These are phyloP conservation scores for Pediacus dermestoides DNA, from an alignment of 2,888 invertebrate genomes.

Conservation along the genomic window DNA sequence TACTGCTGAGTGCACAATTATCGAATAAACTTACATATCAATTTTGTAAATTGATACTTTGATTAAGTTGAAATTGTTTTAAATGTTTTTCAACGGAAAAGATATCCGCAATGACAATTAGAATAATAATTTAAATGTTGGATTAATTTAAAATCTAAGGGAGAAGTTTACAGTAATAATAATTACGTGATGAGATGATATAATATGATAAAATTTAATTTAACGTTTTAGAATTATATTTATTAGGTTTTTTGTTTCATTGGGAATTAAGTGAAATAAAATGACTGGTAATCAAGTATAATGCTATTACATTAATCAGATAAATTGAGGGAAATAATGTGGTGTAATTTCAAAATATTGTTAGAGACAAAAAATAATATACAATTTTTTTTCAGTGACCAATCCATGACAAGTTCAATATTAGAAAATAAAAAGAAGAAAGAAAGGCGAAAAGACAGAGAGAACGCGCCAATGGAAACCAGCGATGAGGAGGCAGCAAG, in stretches of 20 bases:
- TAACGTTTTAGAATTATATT: neutral
- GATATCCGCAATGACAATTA: no score
- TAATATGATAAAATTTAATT: no score
- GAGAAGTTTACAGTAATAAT: no score
- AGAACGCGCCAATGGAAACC: constrained; percentile 54
- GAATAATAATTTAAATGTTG: no score
- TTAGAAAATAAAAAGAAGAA: constrained; percentile 60
- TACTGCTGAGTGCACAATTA: constrained; percentile 50
- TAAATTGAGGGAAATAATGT: no score
- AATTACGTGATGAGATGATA: no score
- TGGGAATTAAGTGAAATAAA: constrained; percentile 2
- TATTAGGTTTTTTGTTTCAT: neutral
- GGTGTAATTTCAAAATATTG: constrained; percentile 7
- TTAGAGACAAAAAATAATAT: no score
- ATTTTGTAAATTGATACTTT: constrained; percentile 45
- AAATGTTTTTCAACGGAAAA: constrained; percentile 10
- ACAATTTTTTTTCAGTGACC: constrained; percentile 42
- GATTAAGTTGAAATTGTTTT: constrained; percentile 22
- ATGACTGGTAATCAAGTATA: neutral
- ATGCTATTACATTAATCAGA: no score
- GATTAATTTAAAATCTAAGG: no score
- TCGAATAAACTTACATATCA: constrained; percentile 49
- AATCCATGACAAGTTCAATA: constrained; percentile 46
- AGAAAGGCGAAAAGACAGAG: constrained; percentile 56
- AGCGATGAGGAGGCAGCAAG: constrained; percentile 57